Evolutionary conservation across 23 tunicate genomes (phyloP).

Genomic region (Diplosoma virens): DNA sequence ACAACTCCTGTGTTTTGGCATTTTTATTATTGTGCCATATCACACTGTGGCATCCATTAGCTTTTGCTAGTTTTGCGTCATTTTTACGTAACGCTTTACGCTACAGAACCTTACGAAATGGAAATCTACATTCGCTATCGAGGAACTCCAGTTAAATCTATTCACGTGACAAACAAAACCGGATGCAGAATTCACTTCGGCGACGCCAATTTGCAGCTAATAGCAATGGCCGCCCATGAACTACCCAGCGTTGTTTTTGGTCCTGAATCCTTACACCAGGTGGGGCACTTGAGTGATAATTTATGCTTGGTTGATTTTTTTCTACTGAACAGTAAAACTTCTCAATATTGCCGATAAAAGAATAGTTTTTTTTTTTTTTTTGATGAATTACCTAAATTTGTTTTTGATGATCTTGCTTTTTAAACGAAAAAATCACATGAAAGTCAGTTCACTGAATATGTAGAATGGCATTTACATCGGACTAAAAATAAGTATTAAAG

Average conservation of each 20-base stretch:
- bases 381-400: too few relatives aligned
- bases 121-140: slow-evolving; percentile 77
- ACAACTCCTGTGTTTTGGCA: too few relatives aligned
- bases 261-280: slow-evolving; percentile 71
- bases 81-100: too few relatives aligned
- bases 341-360: background rate
- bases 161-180: slow-evolving; percentile 48
- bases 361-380: too few relatives aligned
- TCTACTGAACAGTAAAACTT: background rate
- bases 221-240: slow-evolving; percentile 69
- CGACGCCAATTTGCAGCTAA: slow-evolving; percentile 65
- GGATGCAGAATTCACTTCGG: slow-evolving; percentile 81
- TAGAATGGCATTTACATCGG: too few relatives aligned
- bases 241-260: slow-evolving; percentile 78
- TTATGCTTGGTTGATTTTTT: background rate
- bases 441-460: too few relatives aligned
- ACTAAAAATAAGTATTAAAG: too few relatives aligned
- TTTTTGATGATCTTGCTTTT: too few relatives aligned
- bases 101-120: slow-evolving; percentile 56
- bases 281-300: background rate
- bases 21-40: too few relatives aligned
- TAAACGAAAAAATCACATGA: too few relatives aligned
- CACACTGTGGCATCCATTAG: too few relatives aligned
- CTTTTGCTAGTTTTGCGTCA: too few relatives aligned
- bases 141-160: slow-evolving; percentile 44